Evolutionary conservation across 23 tunicate species (phyloP).

Genomic region (Trididemnum nubilum): DNA sequence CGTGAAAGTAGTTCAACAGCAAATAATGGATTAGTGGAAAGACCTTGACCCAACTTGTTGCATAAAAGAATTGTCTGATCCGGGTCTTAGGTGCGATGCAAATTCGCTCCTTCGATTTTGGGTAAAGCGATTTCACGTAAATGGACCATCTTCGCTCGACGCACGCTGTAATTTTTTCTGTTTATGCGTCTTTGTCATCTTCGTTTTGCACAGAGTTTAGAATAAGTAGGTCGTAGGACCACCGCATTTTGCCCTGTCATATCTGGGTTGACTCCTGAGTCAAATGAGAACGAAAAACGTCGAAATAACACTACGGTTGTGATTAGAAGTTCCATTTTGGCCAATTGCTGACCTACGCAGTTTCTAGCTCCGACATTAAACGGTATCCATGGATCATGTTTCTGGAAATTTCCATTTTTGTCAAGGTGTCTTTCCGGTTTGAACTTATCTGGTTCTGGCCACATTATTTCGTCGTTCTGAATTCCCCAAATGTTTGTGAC

Average conservation of each 20-base stretch:
- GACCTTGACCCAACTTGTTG: no score
- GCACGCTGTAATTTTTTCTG: no score
- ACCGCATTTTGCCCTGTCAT: conserved; percentile 47
- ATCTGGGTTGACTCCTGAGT: conserved; percentile 28
- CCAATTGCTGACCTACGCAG: conserved; percentile 61
- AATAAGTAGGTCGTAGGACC: conserved; percentile 23
- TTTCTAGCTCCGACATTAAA: conserved; percentile 52
- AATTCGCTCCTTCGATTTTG: no score
- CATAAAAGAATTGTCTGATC: no score
- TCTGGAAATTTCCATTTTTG: conserved; percentile 48
- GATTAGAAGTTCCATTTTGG: conserved; percentile 65
- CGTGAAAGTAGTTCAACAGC: no score
- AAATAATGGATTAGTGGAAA: no score
- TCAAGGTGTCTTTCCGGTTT: conserved; percentile 56
- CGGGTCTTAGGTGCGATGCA: no score
- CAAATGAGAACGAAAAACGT: conserved; percentile 32
- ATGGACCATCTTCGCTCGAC: no score
- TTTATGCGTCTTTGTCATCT: not conserved
- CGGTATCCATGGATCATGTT: conserved; percentile 22
- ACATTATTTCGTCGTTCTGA: conserved; percentile 47
- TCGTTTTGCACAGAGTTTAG: conserved; percentile 11
- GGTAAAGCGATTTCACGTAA: no score
- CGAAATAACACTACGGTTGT: conserved; percentile 34
- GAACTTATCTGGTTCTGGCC: conserved; percentile 60
- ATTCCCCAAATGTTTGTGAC: conserved; percentile 50